phyloP scores from a whole-genome alignment of 2,888 invertebrate genomes.

The Perdita meconis region DNA sequence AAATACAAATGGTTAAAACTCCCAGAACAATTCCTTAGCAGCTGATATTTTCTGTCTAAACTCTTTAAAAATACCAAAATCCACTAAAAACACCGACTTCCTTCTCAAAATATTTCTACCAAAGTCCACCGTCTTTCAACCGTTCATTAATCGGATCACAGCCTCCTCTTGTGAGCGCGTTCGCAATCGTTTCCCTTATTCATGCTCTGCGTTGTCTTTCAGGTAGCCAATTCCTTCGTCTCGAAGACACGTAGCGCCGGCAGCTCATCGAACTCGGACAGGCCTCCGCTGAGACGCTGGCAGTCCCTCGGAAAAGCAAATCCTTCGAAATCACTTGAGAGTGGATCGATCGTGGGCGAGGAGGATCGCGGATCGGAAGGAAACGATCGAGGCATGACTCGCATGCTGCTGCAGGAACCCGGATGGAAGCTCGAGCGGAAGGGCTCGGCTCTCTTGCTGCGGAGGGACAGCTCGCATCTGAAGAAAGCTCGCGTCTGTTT shows the following conservation, averaged over 20 bases:
- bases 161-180: background rate
- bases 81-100: too few species aligned
- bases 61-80: too few species aligned
- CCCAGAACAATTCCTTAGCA: too few species aligned
- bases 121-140: too few species aligned
- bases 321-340: too few species aligned
- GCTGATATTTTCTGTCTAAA: too few species aligned
- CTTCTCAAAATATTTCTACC: too few species aligned
- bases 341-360: too few species aligned
- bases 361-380: too few species aligned
- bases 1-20: too few species aligned
- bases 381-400: constrained; percentile 68
- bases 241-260: background rate
- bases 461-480: constrained; percentile 79
- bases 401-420: constrained; percentile 81
- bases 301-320: background rate
- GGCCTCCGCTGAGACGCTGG: background rate
- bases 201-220: constrained; percentile 52
- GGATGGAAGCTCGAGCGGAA: constrained; percentile 82
- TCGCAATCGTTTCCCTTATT: constrained; percentile 31
- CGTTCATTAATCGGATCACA: too few species aligned
- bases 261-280: background rate
- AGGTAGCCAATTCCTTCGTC: constrained; percentile 37
- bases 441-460: constrained; percentile 79
- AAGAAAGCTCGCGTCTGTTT: constrained; percentile 85